phyloP scores from a whole-genome alignment of 2,888 invertebrate genomes.

The Campopleginae sp. region DNA sequence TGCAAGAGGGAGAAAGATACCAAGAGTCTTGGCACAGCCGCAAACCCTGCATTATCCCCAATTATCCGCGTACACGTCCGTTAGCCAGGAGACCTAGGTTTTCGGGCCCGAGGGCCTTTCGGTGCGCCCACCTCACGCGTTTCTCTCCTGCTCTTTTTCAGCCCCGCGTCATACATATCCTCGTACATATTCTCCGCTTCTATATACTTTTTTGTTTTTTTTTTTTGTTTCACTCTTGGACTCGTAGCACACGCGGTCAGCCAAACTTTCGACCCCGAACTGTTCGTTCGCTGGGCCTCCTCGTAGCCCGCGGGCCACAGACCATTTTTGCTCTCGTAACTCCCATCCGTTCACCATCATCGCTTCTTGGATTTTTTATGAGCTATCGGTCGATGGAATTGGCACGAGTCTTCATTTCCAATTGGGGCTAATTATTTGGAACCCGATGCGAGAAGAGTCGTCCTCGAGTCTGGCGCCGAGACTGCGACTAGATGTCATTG shows the following conservation, averaged over 20 bases:
- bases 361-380: slow-evolving; percentile 3
- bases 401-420: not conserved
- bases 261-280: slow-evolving; percentile 55
- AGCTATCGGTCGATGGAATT: slow-evolving; percentile 1
- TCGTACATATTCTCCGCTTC: slow-evolving; percentile 7
- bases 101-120: slow-evolving; percentile 73
- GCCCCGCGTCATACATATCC: no score
- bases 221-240: slow-evolving; percentile 30
- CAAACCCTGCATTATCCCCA: slow-evolving; percentile 83
- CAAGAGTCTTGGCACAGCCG: slow-evolving; percentile 66
- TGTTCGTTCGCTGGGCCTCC: not conserved
- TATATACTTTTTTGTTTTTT: no score
- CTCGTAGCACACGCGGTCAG: slow-evolving; percentile 57
- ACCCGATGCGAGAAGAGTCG: not conserved
- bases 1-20: slow-evolving; percentile 53
- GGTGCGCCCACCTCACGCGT: slow-evolving; percentile 58
- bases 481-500: not conserved
- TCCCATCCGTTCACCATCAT: not conserved
- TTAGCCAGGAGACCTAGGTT: slow-evolving; percentile 78
- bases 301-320: slow-evolving; percentile 12
- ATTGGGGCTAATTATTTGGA: not conserved
- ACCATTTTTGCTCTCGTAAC: slow-evolving; percentile 8
- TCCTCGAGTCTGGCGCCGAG: not conserved
- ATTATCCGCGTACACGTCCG: slow-evolving; percentile 82
- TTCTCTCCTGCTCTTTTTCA: slow-evolving; percentile 15